A percentile compares a stretch with the other conserved stretches of the same genome.
These are phyloP conservation scores for Dufourea novaeangliae DNA, from an alignment of 1,140 invertebrate species.

Conservation along the genomic window DNA sequence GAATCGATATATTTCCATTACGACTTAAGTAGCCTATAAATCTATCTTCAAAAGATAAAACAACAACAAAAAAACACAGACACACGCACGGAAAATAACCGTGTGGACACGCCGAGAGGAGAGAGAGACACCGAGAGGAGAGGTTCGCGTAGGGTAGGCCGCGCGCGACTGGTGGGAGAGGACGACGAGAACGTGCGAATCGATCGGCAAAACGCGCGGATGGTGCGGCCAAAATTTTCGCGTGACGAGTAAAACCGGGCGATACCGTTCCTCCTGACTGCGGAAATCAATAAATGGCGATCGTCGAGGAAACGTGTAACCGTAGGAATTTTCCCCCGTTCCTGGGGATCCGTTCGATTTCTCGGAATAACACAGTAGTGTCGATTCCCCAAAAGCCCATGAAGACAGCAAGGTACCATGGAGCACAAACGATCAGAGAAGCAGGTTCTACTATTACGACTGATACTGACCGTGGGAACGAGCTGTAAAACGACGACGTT, in stretches of 20 bases:
- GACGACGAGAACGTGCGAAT: slow-evolving; percentile 65
- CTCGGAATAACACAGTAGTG: too few relatives aligned
- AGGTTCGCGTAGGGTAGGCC: slow-evolving; percentile 30
- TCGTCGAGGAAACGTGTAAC: too few relatives aligned
- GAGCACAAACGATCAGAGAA: too few relatives aligned
- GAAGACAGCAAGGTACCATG: too few relatives aligned
- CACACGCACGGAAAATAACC: not conserved
- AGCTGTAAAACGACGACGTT: slow-evolving; percentile 52
- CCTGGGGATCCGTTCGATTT: too few relatives aligned
- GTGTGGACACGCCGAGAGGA: not conserved
- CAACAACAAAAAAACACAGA: not conserved
- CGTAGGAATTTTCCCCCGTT: too few relatives aligned
- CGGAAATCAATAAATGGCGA: slow-evolving; percentile 73
- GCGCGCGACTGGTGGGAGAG: slow-evolving; percentile 61
- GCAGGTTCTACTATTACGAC: too few relatives aligned
- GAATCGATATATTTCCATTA: too few relatives aligned
- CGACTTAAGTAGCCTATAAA: too few relatives aligned
- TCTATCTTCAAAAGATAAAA: too few relatives aligned
- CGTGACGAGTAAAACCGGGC: slow-evolving; percentile 62
- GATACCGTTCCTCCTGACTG: slow-evolving; percentile 48
- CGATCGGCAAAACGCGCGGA: slow-evolving; percentile 68
- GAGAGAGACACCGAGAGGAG: slow-evolving; percentile 28
- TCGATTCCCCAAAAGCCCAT: too few relatives aligned
- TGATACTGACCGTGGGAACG: slow-evolving; percentile 60
- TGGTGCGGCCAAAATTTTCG: slow-evolving; percentile 68